These are phyloP conservation scores for Amblyraja radiata DNA, from an alignment of 2,797 vertebrate species.

Conservation along the genomic window DNA sequence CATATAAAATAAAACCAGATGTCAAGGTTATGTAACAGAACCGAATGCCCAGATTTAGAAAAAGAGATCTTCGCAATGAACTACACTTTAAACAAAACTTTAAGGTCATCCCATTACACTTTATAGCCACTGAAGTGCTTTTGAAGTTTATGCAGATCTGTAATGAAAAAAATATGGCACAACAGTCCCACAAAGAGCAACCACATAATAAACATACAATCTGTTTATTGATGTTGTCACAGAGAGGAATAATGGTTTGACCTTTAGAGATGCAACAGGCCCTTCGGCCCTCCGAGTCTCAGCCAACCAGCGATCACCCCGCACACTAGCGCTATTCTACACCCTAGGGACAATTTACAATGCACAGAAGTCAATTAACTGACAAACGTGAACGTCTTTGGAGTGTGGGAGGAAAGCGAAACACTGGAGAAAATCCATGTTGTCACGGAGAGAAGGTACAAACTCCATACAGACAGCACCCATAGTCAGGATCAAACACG, in stretches of 20 bases:
- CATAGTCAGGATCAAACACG: too few species aligned
- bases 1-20: constrained; percentile 9
- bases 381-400: too few species aligned
- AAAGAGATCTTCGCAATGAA: neutral
- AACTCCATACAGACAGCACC: too few species aligned
- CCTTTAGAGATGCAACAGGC: too few species aligned
- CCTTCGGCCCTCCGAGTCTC: too few species aligned
- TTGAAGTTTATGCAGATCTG: neutral
- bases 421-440: too few species aligned
- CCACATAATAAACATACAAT: neutral
- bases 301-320: too few species aligned
- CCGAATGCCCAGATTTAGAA: neutral
- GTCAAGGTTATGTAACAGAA: neutral
- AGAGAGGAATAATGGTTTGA: neutral
- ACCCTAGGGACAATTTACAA: too few species aligned
- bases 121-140: neutral
- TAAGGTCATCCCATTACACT: neutral
- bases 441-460: too few species aligned
- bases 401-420: too few species aligned
- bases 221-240: neutral
- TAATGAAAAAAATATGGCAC: neutral
- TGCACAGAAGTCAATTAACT: too few species aligned
- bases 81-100: neutral
- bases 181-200: neutral
- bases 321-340: too few species aligned